Base-by-base conservation (phyloP, 2,797 vertebrate species). In the Tinamus major region DNA sequence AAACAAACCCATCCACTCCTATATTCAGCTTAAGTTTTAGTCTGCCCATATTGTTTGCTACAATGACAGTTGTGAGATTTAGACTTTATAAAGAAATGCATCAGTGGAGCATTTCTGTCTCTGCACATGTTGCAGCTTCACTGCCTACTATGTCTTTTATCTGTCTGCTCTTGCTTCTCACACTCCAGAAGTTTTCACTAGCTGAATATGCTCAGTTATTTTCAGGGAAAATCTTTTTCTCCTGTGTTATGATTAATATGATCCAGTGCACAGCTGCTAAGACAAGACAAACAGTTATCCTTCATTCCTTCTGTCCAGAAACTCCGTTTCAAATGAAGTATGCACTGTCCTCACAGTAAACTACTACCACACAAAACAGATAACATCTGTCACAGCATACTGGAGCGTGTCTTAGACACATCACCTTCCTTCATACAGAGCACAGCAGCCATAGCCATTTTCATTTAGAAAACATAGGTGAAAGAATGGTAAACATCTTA, bases 31-130 rank as follows among this genome's bases (percentile, higher is more conserved):
- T 65, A 10, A 44, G 18, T 42, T 53, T 46, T 35, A 85, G 9
- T 24, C 37, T 85, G 17, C 6, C 35, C 8, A 72, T 41, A 31
- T 18, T 65, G 2, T 61, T 56, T 29, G 2, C 18, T 61, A 4
- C 21, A 8, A 44, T 79, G 44, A 58, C 0, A 0, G 44, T 37
- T 85, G 55, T 55, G 13, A 56, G 1, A 0, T 68, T 81, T n/a
- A 68, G 26, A 56, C 26, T 81, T 87, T 71, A 37, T 29, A 39
- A 0, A 27, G 59, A 61, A 87, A 85, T 41, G 31, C 33, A 65
- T 24, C n/a, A 41, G 33, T 37, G 71, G 46, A 80, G 27, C 46
- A 58, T 79, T 87, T 87, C 1, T 0, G 2, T 71, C 87, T 81
- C 79, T 85, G 75, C 16, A 44, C 14, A 26, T 41, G 27, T 31